Conservation (phyloP, 2,888 invertebrate genomes). For the Volucella bombylans region DNA sequence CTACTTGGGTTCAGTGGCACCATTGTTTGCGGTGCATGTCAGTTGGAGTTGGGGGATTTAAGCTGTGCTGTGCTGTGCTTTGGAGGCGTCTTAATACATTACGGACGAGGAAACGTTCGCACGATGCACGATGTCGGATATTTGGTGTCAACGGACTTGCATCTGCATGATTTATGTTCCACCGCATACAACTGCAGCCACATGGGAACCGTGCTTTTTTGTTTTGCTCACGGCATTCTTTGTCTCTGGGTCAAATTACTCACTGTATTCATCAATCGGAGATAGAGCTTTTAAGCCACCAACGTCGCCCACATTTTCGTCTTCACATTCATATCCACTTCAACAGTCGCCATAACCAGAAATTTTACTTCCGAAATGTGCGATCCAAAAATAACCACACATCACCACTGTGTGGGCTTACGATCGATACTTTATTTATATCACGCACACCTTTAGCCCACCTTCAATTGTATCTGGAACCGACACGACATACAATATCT, state of each 20-base stretch:
- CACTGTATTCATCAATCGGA: constrained; percentile 64
- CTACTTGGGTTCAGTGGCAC: constrained; percentile 65
- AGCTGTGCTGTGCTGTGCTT: constrained; percentile 66
- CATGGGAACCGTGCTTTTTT: constrained; percentile 60
- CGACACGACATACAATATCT: neutral
- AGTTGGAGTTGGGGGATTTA: constrained; percentile 52
- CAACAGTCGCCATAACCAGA: neutral
- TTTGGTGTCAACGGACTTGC: constrained; percentile 72
- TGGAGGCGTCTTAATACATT: constrained; percentile 71
- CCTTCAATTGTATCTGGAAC: neutral
- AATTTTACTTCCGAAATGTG: constrained; percentile 35
- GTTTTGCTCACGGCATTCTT: constrained; percentile 64
- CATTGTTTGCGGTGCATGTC: constrained; percentile 58
- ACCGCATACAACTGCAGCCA: constrained; percentile 15
- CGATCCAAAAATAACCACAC: constrained; percentile 58
- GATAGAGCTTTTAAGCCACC: constrained; percentile 56
- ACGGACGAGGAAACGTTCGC: constrained; percentile 68
- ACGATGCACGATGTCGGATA: constrained; percentile 71
- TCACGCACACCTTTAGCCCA: neutral
- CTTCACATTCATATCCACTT: neutral
- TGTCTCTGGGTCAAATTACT: constrained; percentile 74
- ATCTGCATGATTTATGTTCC: constrained; percentile 72
- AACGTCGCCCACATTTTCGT: constrained; percentile 58
- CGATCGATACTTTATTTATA: constrained; percentile 15
- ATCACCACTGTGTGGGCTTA: constrained; percentile 21